Evolutionary conservation across 2,888 invertebrate species (phyloP).

Genomic region (Elegia similella): DNA sequence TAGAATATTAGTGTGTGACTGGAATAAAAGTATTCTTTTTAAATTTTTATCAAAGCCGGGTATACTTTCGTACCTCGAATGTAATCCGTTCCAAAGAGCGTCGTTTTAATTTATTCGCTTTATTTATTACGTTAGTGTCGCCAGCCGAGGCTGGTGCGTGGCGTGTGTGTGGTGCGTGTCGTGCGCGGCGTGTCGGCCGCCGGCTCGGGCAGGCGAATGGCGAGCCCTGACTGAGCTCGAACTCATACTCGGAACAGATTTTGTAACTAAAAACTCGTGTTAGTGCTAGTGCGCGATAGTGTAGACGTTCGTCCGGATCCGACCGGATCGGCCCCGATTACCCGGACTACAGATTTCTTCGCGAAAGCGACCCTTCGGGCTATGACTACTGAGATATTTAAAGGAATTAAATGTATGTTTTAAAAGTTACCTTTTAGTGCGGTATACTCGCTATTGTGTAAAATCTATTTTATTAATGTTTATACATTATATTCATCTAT

Average conservation of each 20-base stretch:
- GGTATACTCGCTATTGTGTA: conserved; percentile 47
- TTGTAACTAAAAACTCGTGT: conserved; percentile 41
- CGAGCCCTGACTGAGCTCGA: conserved; percentile 38
- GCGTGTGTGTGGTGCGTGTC: conserved; percentile 37
- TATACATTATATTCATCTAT: conserved; percentile 36
- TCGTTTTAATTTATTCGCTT: conserved; percentile 66
- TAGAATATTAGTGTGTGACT: neutral
- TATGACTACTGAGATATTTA: conserved; percentile 55
- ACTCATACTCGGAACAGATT: conserved; percentile 42
- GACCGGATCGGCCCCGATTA: conserved; percentile 7
- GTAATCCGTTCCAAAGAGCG: conserved; percentile 75
- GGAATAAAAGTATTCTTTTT: neutral
- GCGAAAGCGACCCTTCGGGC: conserved; percentile 32
- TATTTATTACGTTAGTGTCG: conserved; percentile 53
- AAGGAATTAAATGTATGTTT: conserved; percentile 54
- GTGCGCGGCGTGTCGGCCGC: conserved; percentile 31
- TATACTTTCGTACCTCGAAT: conserved; percentile 49
- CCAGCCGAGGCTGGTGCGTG: conserved; percentile 38
- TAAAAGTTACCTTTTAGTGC: conserved; percentile 59
- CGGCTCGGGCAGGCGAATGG: conserved; percentile 57
- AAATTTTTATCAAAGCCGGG: conserved; percentile 12
- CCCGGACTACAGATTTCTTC: neutral
- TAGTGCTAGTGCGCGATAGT: conserved; percentile 47
- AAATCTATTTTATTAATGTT: conserved; percentile 59
- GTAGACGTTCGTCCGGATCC: conserved; percentile 9